Conservation (phyloP, 2,113 vertebrate species). For the Brachionichthys hirsutus region DNA sequence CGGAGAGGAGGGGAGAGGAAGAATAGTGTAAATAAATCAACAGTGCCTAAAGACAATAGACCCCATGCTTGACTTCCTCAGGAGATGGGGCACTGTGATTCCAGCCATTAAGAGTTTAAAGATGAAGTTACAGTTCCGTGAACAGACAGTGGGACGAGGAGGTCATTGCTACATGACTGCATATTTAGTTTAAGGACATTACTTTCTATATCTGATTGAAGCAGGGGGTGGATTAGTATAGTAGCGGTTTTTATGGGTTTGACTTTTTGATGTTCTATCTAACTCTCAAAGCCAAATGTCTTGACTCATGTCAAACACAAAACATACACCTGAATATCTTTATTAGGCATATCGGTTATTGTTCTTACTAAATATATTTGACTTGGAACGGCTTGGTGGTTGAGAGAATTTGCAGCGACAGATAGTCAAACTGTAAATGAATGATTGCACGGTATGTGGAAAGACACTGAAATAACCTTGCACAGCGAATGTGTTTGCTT, state of each 20-base stretch:
- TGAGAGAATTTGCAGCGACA: background rate
- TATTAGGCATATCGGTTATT: too few relatives aligned
- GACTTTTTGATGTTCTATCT: too few relatives aligned
- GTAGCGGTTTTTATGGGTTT: too few relatives aligned
- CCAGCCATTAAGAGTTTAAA: slow-evolving; percentile 58
- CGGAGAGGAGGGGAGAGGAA: background rate
- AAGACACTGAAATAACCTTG: background rate
- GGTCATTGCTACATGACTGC: slow-evolving; percentile 32
- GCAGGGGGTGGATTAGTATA: too few relatives aligned
- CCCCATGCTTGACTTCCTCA: slow-evolving; percentile 61
- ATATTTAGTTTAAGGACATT: too few relatives aligned
- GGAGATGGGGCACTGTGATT: slow-evolving; percentile 59
- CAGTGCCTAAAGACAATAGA: slow-evolving; percentile 58
- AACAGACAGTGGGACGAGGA: slow-evolving; percentile 48
- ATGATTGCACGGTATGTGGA: background rate
- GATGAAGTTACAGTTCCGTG: slow-evolving; percentile 56
- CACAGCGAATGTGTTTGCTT: too few relatives aligned
- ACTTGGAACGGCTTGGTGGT: too few relatives aligned
- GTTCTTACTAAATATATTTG: too few relatives aligned
- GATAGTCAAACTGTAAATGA: background rate
- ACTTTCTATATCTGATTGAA: too few relatives aligned
- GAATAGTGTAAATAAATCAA: slow-evolving; percentile 29
- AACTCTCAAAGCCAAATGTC: too few relatives aligned
- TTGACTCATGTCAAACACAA: too few relatives aligned
- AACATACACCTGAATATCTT: too few relatives aligned